Base-by-base conservation (phyloP, 2,888 invertebrate species). In the Lymantria dispar region DNA sequence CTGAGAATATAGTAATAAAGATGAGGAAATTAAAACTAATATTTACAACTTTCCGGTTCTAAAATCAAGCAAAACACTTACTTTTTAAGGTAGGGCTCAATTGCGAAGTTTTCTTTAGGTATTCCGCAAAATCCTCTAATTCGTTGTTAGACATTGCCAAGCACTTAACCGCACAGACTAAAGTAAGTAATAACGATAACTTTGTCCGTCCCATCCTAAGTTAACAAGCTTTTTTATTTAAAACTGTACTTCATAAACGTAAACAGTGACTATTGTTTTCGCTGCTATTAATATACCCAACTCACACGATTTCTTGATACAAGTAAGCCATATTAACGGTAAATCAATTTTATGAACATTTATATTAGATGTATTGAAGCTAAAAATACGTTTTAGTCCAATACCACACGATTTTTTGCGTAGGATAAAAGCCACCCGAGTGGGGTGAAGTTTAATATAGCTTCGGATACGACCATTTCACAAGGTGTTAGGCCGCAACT, bases 391-490 rank as follows among this genome's bases (percentile, higher is more conserved):
- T 46, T 62, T 72, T 62, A 72, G 70, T 74, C 68, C 64, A 67
- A 65, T 67, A 60, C 69, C 65, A 76, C 70, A 67, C 68, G 77
- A 78, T 83, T 86, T 86, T 86, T 84, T 78, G 73, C 69, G 70
- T 69, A 65, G 63, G 79, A 90, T 83, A 86, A 88, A 90, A 83
- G 78, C 77, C 80, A 80, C 80, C 77, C 72, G 76, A 77, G 80
- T 76, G 78, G 79, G 78, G 80, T 77, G 72, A 83, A 77, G 83
- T 83, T 78, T 90, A 87, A 85, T 90, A 91, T 90, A 91, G 88
- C 78, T 78, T 87, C 76, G 69, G 83, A 86, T 82, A 88, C 90
- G 85, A 87, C 87, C 88, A 90, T 91, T 91, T 87, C 90, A 89
- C 87, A 90, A 91, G 90, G 74, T 77, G 80, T 72, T 72, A 68